Evolutionary conservation across 64 coral and sea anemone genomes (phyloP), one percentile per base, ranked within the genome.

Genomic region (Montipora capricornis): DNA sequence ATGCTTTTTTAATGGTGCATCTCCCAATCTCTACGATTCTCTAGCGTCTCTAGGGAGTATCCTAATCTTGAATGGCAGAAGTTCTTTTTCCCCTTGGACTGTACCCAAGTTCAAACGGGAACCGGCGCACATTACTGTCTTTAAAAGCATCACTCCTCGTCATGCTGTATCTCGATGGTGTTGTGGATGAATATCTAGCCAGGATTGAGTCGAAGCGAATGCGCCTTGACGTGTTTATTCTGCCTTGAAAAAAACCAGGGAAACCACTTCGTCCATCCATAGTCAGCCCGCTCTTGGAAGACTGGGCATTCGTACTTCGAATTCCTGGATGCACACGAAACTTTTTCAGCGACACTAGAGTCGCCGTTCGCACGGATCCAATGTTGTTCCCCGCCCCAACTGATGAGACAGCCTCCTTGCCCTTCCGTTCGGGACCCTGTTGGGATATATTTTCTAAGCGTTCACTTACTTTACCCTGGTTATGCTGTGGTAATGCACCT

Each of bases 321-420:
- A 0, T 29, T 29, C 26, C 83, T 62, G 77, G 80, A 17, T 80
- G 55, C 26, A 82, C 62, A 49, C 60, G 92, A 47, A 97, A 97
- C 49, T 95, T 93, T 49, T 80, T 97, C 3, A 89, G 78, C 11
- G 89, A 89, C 9, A 95, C 96, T 24, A 89, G 93, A 47, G 93
- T 79, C 4, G 96, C 64, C n/a, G 96, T 97, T 7, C 82, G 93
- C 6, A 95, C 58, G 6, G 66, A 75, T 64, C 89, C 96, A 83
- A 89, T 80, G 47, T 89, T 37, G 70, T 68, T 60, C 11, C 84
- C 68, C 58, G 26, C 26, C 26, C 75, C 57, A 88, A 48, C 67
- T 26, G 87, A 20, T 29, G 79, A 3, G 10, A 17, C 29, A 20
- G 64, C 19, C 17, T 93, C 67, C 85, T 88, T 73, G 59, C 49